Conservation (phyloP, 2,888 invertebrate genomes). For the Rhaphigaster nebulosa region DNA sequence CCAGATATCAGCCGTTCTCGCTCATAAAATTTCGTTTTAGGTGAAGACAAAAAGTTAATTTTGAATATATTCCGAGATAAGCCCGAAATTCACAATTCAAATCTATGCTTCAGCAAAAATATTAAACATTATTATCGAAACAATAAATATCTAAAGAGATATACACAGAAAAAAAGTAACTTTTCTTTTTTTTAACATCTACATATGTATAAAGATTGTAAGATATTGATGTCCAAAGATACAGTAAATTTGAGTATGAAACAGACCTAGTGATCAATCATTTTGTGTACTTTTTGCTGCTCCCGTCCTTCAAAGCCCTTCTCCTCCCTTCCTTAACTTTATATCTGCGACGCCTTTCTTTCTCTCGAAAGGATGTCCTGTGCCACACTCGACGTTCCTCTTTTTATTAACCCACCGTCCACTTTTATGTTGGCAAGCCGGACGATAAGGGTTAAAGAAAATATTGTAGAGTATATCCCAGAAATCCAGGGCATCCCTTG, state of each 20-base stretch:
- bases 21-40: too few relatives aligned
- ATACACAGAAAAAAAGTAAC: too few relatives aligned
- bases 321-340: constrained; percentile 19
- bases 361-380: neutral
- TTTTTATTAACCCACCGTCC: constrained; percentile 29
- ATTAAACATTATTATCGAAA: too few relatives aligned
- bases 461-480: neutral
- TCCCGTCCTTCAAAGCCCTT: neutral
- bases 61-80: too few relatives aligned
- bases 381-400: constrained; percentile 1
- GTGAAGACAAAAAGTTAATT: too few relatives aligned
- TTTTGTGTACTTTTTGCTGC: neutral
- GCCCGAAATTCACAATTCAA: too few relatives aligned
- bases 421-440: neutral
- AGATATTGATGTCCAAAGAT: neutral
- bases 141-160: too few relatives aligned
- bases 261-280: neutral
- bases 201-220: too few relatives aligned
- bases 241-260: neutral
- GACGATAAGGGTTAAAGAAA: neutral
- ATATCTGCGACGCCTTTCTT: constrained; percentile 20
- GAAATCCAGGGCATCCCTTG: neutral
- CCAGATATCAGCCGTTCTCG: too few relatives aligned
- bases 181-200: too few relatives aligned
- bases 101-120: too few relatives aligned